Conservation (phyloP, 2,113 vertebrate species). For the Oriolus oriolus region DNA sequence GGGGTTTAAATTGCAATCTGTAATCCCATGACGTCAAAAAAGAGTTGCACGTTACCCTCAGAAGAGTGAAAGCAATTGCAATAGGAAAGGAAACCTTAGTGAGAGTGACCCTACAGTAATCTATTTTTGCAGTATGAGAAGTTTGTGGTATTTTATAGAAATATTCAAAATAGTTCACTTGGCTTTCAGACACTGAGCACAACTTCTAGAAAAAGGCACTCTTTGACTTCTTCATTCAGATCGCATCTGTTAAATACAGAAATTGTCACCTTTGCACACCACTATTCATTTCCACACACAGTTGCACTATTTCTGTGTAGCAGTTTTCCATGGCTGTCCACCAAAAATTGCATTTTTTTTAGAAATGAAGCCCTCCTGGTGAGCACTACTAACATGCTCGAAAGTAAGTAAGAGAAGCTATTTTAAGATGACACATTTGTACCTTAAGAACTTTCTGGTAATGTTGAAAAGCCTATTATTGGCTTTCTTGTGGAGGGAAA, state of each 20-base stretch:
- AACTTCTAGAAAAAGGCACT: neutral
- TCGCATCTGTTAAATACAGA: neutral
- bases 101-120: neutral
- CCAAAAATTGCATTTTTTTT: neutral
- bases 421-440: neutral
- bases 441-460: neutral
- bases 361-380: neutral
- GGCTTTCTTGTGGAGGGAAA: neutral
- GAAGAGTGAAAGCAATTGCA: neutral
- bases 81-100: neutral
- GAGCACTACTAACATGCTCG: neutral
- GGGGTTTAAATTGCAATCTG: neutral
- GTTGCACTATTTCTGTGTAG: neutral
- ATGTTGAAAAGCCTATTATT: neutral
- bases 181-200: neutral
- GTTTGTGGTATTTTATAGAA: too few species aligned
- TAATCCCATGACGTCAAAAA: neutral
- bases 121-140: neutral
- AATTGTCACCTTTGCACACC: neutral
- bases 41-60: neutral
- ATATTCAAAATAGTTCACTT: neutral
- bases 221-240: neutral
- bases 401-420: neutral
- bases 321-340: neutral
- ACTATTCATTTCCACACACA: neutral